Evolutionary conservation across 2,797 vertebrate genomes (phyloP).

Genomic region (Enteromius treurensis): DNA sequence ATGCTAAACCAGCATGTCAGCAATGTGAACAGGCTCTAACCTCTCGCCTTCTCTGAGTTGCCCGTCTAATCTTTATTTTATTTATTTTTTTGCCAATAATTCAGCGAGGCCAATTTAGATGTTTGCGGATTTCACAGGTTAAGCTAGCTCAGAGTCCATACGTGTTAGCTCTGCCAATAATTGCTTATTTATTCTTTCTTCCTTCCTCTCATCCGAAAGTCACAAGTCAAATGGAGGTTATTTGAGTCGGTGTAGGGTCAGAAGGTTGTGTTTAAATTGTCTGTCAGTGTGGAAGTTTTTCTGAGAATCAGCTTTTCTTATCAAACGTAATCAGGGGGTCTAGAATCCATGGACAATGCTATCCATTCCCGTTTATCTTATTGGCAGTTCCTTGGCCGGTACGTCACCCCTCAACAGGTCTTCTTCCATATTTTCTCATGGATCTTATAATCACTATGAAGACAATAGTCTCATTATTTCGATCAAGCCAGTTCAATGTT

Average conservation of each 20-base stretch:
- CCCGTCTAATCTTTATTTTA: neutral
- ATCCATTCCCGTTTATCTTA: neutral
- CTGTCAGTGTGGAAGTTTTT: neutral
- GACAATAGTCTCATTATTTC: neutral
- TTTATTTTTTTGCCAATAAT: slow-evolving; percentile 21
- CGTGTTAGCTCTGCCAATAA: slow-evolving; percentile 41
- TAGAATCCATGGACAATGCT: slow-evolving; percentile 1
- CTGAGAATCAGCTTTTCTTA: neutral
- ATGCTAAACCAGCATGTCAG: slow-evolving; percentile 34
- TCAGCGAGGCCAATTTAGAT: slow-evolving; percentile 5
- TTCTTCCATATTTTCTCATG: neutral
- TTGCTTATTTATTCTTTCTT: slow-evolving; percentile 50
- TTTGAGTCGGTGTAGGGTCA: slow-evolving; percentile 1
- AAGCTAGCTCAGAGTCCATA: slow-evolving; percentile 37
- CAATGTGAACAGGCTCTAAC: slow-evolving; percentile 44
- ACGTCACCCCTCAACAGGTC: neutral
- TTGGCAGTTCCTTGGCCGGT: neutral
- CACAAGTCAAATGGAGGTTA: slow-evolving; percentile 18
- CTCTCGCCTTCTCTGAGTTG: slow-evolving; percentile 20
- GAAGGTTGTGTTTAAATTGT: slow-evolving; percentile 33
- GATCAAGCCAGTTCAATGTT: neutral
- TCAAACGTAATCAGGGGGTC: neutral
- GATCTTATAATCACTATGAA: neutral
- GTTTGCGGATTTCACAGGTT: slow-evolving; percentile 35
- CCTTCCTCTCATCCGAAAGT: slow-evolving; percentile 1